Base-by-base conservation (phyloP, 2,888 invertebrate species). In the Euphydryas editha region DNA sequence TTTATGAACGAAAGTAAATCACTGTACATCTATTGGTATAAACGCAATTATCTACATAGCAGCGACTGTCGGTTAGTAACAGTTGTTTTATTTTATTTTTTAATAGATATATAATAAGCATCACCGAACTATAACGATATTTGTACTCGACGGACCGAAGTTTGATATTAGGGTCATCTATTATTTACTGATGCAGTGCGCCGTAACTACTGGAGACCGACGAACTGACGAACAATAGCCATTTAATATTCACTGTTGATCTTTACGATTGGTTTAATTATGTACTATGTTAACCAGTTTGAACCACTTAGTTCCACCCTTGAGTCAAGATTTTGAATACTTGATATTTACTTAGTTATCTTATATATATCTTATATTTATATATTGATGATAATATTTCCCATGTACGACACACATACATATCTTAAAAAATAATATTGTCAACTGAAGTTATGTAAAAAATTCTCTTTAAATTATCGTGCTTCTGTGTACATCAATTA, bases 211-310 rank as follows among this genome's bases (percentile, higher is more conserved):
- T 64, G 58, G 49, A 58, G 57, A 49, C 58, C 55, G 65, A 13
- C 47, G 24, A 42, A 62, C 39, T 39, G n/a, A 39, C 30, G 42
- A 54, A 62, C 62, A 60, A 51, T 60, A 20, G n/a, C 39, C 49
- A 21, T 66, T 59, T 58, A 62, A 65, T 65, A 69, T 65, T 69
- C 54, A 69, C 47, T 65, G 65, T 62, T 65, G 65, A 51, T 61
- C 63, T 68, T 64, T 60, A 51, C 58, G 54, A 62, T 65, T 56
- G 62, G 46, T 13, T 69, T 49, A 59, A 58, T 58, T 64, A 61
- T 64, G 30, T 44, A 57, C 13, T 6, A 17, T 37, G 20, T 49
- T 20, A 61, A 24, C 24, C 51, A 51, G 18, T 56, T 56, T 39
- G 18, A 11, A 39, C 8, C 8, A 20, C 17, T 39, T 39, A 39